Conservation (phyloP, 92 coral and sea anemone species). For the Parazoanthus swiftii region DNA sequence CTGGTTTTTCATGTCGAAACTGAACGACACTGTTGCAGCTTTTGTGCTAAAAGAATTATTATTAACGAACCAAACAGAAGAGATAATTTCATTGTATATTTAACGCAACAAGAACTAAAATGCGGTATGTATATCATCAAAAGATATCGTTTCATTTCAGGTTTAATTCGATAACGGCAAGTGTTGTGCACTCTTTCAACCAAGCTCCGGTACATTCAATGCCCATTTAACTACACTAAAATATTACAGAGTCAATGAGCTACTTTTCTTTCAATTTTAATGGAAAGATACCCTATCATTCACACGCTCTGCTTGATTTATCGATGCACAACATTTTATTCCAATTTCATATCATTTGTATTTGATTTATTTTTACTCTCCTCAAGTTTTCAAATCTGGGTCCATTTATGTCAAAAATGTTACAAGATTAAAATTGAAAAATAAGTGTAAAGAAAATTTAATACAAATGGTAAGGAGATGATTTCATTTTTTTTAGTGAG, state of each 20-base stretch:
- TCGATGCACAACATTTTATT: no score
- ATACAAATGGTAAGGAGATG: not conserved
- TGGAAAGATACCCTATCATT: not conserved
- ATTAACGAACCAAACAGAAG: no score
- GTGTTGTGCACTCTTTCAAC: no score
- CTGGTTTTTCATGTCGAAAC: no score
- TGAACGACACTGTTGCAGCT: no score
- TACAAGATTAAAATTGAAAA: not conserved
- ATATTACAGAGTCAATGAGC: not conserved
- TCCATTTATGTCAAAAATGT: not conserved
- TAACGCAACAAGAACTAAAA: not conserved
- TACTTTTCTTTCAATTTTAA: not conserved
- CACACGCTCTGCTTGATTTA: no score
- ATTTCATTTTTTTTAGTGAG: not conserved
- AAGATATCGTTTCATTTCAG: not conserved
- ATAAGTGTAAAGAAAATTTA: not conserved
- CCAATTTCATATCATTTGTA: no score
- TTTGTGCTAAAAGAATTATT: no score
- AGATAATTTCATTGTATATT: no score
- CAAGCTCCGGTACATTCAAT: not conserved
- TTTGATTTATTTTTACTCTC: no score
- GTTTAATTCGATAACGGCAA: not conserved
- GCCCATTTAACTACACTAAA: not conserved
- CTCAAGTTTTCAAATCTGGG: no score
- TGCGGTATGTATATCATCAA: not conserved